These are phyloP conservation scores for Lasioglossum lativentre DNA, from an alignment of 2,888 invertebrate species.

Conservation along the genomic window DNA sequence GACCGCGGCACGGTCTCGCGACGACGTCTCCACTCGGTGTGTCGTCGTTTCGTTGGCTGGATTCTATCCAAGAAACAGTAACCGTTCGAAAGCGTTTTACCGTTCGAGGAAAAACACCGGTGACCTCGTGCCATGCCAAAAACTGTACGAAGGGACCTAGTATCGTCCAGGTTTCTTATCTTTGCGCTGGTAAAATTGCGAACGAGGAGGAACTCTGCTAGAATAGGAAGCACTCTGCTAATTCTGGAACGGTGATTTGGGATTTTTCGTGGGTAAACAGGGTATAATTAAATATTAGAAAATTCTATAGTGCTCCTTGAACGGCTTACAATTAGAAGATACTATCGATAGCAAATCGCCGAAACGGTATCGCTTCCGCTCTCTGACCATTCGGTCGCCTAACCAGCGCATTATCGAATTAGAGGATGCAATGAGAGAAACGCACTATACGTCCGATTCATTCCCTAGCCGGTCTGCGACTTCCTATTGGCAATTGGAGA, in stretches of 20 bases:
- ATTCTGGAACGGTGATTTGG: not conserved
- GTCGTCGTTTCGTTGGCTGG: constrained; percentile 40
- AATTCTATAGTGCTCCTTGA: not conserved
- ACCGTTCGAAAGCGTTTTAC: constrained; percentile 40
- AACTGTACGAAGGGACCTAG: not conserved
- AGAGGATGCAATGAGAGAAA: not conserved
- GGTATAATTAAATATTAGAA: not conserved
- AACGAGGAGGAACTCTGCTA: not conserved
- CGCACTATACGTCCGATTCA: not conserved
- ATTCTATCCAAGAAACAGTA: constrained; percentile 46
- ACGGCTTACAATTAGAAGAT: not conserved
- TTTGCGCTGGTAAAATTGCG: not conserved
- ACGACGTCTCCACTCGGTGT: not conserved
- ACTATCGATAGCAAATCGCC: not conserved
- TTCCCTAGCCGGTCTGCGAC: not conserved
- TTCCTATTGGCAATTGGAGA: constrained; percentile 3
- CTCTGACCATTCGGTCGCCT: not conserved
- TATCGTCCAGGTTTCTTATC: not conserved
- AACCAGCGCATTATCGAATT: not conserved
- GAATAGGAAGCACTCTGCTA: not conserved
- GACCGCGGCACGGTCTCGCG: not conserved
- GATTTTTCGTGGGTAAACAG: not conserved
- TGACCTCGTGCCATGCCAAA: constrained; percentile 11
- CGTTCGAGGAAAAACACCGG: not conserved
- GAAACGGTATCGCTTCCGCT: not conserved